Base-by-base conservation (phyloP, 2,888 invertebrate genomes). In the Tachina fera region DNA sequence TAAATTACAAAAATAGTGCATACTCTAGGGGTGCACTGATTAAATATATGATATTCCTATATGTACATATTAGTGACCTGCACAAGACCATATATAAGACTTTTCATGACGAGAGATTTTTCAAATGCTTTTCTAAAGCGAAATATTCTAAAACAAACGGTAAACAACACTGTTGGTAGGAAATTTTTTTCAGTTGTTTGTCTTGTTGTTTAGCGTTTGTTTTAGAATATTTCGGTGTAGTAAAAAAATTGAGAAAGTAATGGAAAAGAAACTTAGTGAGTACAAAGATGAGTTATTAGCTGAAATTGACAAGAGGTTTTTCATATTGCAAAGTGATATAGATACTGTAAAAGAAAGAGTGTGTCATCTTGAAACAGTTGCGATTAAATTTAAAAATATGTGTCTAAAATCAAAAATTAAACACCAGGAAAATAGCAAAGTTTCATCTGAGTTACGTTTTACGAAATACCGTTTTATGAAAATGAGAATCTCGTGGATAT, bases 191-290 rank as follows among this genome's bases (percentile, higher is more conserved):
- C n/a, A n/a, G n/a, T n/a, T n/a, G n/a, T n/a, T n/a, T n/a, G n/a
- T n/a, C n/a, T 22, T 22, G 3, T 22, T 1, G 22, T 2, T 22
- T 2, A 22, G 22, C 22, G 22, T n/a, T n/a, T n/a, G 22, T 22
- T 22, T 22, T 1, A 22, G 3, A 22, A 22, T 2, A 1, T 22
- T 4, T 3, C 31, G 6, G 67, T n/a, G n/a, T n/a, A n/a, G n/a
- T n/a, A n/a, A 31, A 16, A 16, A 51, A 39, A 68, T 51, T 68
- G n/a, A 51, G 13, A 31, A 68, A 51, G 10, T 68, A 9, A n/a
- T 68, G 9, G 65, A 65, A 19, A 47, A 22, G 22, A 65, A 60
- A 41, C 60, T 60, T 14, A n/a, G 39, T 60, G 41, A 65, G 14
- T 61, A 61, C n/a, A 41, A 61, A 10, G 61, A 41, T n/a, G 43